Evolutionary conservation across 2,888 invertebrate species (phyloP).

Genomic region (Thera britannica): DNA sequence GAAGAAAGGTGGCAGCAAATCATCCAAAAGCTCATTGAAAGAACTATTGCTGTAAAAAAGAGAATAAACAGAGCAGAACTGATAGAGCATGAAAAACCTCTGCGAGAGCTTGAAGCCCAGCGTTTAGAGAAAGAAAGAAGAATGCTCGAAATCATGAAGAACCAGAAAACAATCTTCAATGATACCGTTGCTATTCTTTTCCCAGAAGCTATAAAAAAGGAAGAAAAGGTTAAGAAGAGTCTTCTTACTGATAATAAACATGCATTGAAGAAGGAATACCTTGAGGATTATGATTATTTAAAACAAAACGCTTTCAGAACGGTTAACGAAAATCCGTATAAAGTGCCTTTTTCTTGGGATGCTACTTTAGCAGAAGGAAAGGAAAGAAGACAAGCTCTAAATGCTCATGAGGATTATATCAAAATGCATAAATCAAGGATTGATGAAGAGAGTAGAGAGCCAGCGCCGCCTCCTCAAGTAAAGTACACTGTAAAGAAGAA

Average conservation of each 20-base stretch:
- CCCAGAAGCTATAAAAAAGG: constrained; percentile 84
- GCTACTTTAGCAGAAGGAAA: constrained; percentile 80
- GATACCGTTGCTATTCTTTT: constrained; percentile 86
- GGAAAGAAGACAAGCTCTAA: constrained; percentile 76
- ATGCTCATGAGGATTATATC: constrained; percentile 65
- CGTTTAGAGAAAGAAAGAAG: constrained; percentile 83
- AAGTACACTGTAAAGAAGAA: constrained; percentile 4
- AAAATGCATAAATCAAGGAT: constrained; percentile 66
- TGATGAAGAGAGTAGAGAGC: constrained; percentile 51
- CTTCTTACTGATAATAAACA: constrained; percentile 73
- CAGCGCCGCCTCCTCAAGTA: constrained; percentile 14
- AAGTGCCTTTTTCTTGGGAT: constrained; percentile 83
- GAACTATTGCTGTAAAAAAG: constrained; percentile 86
- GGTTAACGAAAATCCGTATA: constrained; percentile 77
- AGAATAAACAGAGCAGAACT: constrained; percentile 85
- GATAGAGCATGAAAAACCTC: constrained; percentile 85
- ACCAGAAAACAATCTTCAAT: constrained; percentile 86
- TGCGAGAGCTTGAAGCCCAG: constrained; percentile 85
- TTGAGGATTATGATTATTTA: constrained; percentile 66
- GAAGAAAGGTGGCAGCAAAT: constrained; percentile 86
- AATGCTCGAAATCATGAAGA: constrained; percentile 83
- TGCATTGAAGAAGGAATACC: constrained; percentile 63
- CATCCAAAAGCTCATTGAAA: constrained; percentile 87
- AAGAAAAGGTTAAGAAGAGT: constrained; percentile 70
- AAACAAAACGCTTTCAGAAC: constrained; percentile 62